Evolutionary conservation across 2,113 vertebrate genomes (phyloP), one percentile per base, ranked within the genome.

Genomic region (Rhinopithecus roxellana): DNA sequence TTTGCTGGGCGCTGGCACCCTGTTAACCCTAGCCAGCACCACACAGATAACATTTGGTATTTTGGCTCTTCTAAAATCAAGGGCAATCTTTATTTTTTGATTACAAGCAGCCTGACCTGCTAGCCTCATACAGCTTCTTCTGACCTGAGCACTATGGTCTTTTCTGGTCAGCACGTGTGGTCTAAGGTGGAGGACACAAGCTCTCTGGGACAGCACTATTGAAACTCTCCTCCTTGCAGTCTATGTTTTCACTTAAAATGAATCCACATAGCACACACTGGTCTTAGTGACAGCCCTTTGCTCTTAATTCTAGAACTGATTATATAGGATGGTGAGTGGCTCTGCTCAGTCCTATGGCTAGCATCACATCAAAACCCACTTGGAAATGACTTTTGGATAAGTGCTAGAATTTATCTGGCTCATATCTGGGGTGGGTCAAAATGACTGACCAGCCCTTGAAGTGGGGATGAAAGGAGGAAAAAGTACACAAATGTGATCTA

Each of bases 401-500:
- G 81, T 12, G 43, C 52, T 27, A 79, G 85, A 38, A 81, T 93
- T 84, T 78, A 82, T 80, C 79, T 84, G 81, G 83, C 80, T 88
- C 27, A 6, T 74, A 7, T 90, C 27, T 25, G 64, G 52, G 16
- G 5, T 52, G 32, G 91, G 57, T 80, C 64, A 95, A 8, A 89
- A 81, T 92, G 43, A 88, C 69, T 30, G 67, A 79, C 83, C 69
- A 67, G 67, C 30, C 50, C 95, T 97, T 94, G 82, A 89, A 86
- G 35, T 30, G 3, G 40, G 85, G 75, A 96, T 52, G 35, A 97
- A 96, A 95, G 78, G 74, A 95, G 43, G 52, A n/a, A 74, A 89
- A 96, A 97, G 20, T 77, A 89, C 35, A 95, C 93, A 93, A 86
- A 82, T 92, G 83, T 27, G 38, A 86, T 95, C 97, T 98, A 97